These are phyloP conservation scores for Adela reaumurella DNA, from an alignment of 2,888 invertebrate genomes.

Conservation along the genomic window DNA sequence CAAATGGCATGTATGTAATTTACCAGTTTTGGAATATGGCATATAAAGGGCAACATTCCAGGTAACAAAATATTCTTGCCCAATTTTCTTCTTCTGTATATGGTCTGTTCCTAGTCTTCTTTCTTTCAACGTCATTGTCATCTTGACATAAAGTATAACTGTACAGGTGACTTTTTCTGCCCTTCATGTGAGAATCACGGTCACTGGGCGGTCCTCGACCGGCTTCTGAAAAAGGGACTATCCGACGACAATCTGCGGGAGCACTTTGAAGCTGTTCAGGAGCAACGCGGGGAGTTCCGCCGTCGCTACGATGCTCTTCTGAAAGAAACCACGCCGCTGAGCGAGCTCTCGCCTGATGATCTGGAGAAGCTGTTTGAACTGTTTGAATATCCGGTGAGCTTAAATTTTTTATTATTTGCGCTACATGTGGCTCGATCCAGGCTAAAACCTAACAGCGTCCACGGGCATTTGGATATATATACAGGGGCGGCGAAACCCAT, in stretches of 20 bases:
- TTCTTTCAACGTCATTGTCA: too few relatives aligned
- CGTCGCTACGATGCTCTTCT: conserved; percentile 43
- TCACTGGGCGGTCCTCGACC: conserved; percentile 59
- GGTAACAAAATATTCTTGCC: too few relatives aligned
- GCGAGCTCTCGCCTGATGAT: conserved; percentile 35
- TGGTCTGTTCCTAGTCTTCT: too few relatives aligned
- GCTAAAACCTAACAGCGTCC: too few relatives aligned
- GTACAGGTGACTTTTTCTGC: conserved; percentile 68
- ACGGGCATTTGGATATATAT: too few relatives aligned
- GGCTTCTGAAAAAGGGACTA: conserved; percentile 42
- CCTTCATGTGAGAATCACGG: conserved; percentile 65
- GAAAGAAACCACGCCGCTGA: conserved; percentile 35
- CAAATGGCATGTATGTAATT: too few relatives aligned
- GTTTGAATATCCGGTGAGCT: conserved; percentile 55
- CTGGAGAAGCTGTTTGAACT: conserved; percentile 42
- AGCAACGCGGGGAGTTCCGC: conserved; percentile 31
- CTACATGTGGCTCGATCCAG: too few relatives aligned
- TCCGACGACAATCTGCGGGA: conserved; percentile 29
- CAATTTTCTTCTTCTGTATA: too few relatives aligned
- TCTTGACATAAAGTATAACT: too few relatives aligned
- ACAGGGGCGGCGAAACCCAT: too few relatives aligned
- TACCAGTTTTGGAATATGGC: too few relatives aligned
- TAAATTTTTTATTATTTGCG: not conserved
- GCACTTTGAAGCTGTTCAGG: conserved; percentile 28
- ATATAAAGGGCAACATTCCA: too few relatives aligned